Conservation (phyloP, 1,140 invertebrate species). For the Tetragonula clypearis region DNA sequence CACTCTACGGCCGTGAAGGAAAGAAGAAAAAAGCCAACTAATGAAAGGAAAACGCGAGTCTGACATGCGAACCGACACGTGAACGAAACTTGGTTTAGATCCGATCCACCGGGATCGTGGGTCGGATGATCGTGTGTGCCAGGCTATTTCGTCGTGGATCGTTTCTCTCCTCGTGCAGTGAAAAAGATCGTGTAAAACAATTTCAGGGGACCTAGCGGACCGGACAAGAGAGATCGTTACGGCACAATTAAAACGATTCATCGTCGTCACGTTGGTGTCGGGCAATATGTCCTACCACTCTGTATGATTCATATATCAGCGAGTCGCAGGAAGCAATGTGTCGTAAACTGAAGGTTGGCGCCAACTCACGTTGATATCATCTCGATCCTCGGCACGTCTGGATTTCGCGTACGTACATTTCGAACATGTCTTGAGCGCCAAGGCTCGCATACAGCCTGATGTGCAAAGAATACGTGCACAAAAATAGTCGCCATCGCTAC, state of each 20-base stretch:
- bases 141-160: neutral
- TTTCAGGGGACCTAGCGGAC: conserved; percentile 20
- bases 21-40: neutral
- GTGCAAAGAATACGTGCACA: neutral
- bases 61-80: neutral
- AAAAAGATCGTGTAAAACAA: conserved; percentile 6
- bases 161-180: neutral
- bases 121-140: neutral
- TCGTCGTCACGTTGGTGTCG: conserved; percentile 31
- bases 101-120: neutral
- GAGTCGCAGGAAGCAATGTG: conserved; percentile 62
- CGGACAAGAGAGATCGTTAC: conserved; percentile 34
- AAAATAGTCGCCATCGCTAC: neutral
- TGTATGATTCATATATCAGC: conserved; percentile 52
- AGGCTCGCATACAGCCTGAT: conserved; percentile 12
- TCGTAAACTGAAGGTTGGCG: conserved; percentile 64
- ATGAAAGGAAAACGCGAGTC: neutral
- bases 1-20: neutral
- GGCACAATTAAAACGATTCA: conserved; percentile 44
- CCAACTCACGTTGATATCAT: conserved; percentile 65
- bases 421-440: conserved; percentile 23
- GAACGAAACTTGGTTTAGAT: neutral
- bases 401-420: conserved; percentile 32
- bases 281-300: conserved; percentile 41
- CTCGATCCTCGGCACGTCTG: conserved; percentile 51